These are phyloP conservation scores for Lepidocyrtinus sp. DNA, from an alignment of 2,888 invertebrate genomes.

Conservation along the genomic window DNA sequence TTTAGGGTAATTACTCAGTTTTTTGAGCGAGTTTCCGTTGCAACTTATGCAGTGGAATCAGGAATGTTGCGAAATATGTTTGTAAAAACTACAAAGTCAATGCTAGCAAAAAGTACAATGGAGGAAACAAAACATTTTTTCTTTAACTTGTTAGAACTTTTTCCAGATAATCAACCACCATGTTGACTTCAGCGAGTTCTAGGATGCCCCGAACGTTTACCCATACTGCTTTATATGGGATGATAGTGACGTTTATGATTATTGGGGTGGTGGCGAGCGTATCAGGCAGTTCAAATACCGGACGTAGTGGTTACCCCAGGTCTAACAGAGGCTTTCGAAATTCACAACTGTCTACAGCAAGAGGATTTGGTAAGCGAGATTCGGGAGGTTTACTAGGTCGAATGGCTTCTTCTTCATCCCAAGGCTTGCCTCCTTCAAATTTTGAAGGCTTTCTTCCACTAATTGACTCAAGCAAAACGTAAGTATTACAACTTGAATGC, in stretches of 20 bases:
- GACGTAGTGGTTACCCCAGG: slow-evolving; percentile 72
- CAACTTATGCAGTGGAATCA: too few relatives aligned
- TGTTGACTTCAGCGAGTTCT: too few relatives aligned
- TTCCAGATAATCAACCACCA: too few relatives aligned
- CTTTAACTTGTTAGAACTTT: too few relatives aligned
- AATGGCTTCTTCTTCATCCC: slow-evolving; percentile 37
- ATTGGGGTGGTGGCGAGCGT: slow-evolving; percentile 15
- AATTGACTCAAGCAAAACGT: slow-evolving; percentile 58
- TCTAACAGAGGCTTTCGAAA: slow-evolving; percentile 79
- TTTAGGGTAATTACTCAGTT: too few relatives aligned
- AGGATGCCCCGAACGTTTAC: slow-evolving; percentile 42
- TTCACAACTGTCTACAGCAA: slow-evolving; percentile 77
- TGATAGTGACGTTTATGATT: slow-evolving; percentile 40
- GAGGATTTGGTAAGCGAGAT: slow-evolving; percentile 80
- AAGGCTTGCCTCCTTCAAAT: slow-evolving; percentile 36
- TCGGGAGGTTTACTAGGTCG: slow-evolving; percentile 37
- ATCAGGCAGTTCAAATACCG: slow-evolving; percentile 36
- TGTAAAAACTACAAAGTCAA: too few relatives aligned
- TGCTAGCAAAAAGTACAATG: too few relatives aligned
- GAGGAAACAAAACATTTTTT: too few relatives aligned
- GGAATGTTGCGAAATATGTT: too few relatives aligned
- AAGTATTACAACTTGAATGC: neutral
- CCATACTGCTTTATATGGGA: slow-evolving; percentile 27
- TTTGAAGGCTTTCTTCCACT: slow-evolving; percentile 44
- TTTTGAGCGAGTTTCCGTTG: too few relatives aligned